Conservation (phyloP, 2,888 invertebrate species). For the Drosophila pegasa region DNA sequence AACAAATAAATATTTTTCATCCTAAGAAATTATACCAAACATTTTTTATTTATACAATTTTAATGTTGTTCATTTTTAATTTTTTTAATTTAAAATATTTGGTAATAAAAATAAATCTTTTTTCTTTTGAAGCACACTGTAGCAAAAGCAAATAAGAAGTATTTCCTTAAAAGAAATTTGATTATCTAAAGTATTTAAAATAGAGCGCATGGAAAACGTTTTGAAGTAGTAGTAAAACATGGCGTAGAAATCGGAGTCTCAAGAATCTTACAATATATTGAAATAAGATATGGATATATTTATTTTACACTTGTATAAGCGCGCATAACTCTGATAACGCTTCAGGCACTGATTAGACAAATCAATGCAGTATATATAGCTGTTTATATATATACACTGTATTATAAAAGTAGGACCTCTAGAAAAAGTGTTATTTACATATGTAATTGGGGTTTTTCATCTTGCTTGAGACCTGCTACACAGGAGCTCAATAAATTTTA, state of each 20-base stretch:
- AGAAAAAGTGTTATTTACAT: conserved; percentile 72
- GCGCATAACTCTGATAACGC: conserved; percentile 60
- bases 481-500: conserved; percentile 65
- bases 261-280: conserved; percentile 6
- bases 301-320: conserved; percentile 75
- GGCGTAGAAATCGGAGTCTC: conserved; percentile 16
- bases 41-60: no score
- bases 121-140: conserved; percentile 14
- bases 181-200: conserved; percentile 6
- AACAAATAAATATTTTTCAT: no score
- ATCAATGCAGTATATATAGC: conserved; percentile 30
- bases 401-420: conserved; percentile 32
- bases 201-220: conserved; percentile 10
- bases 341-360: conserved; percentile 27
- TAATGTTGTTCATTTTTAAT: no score
- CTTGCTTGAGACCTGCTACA: conserved; percentile 58
- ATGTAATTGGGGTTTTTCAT: conserved; percentile 32
- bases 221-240: conserved; percentile 18
- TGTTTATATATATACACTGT: neutral
- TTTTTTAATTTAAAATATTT: no score
- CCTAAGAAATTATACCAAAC: no score
- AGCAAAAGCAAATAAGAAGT: conserved; percentile 24
- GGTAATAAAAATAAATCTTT: neutral
- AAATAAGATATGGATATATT: neutral
- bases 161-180: neutral